Percentiles rank a stretch among this genome's conserved stretches.
Evolutionary conservation across 2,113 vertebrate genomes (phyloP).

Genomic region (Aramus guarauna): DNA sequence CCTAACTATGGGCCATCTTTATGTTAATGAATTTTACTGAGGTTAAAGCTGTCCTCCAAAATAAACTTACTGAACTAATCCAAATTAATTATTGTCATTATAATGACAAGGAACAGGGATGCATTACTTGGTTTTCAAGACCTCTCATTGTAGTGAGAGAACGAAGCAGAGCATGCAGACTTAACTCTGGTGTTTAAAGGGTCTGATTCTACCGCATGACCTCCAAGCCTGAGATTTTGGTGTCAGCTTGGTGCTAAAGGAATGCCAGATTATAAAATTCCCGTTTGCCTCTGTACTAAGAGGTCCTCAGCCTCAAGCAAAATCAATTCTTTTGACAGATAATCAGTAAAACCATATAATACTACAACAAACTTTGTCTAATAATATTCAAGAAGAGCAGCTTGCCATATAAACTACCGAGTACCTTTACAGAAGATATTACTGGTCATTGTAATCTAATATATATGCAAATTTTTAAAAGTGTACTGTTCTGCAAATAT

Average conservation of each 20-base stretch:
- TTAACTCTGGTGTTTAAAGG: neutral
- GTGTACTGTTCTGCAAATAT: neutral
- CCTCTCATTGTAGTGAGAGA: neutral
- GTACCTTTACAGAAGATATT: neutral
- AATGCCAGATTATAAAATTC: neutral
- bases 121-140: neutral
- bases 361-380: neutral
- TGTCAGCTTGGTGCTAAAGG: neutral
- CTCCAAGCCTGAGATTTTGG: neutral
- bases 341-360: neutral
- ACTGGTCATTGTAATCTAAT: neutral
- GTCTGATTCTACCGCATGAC: neutral
- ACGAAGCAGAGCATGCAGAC: neutral
- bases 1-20: neutral
- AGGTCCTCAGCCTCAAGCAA: neutral
- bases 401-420: neutral
- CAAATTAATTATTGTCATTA: neutral
- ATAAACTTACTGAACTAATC: neutral
- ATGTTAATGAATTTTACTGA: neutral
- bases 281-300: neutral
- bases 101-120: neutral
- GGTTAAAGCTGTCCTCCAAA: neutral
- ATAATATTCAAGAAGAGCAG: neutral
- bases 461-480: neutral
- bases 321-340: neutral